Evolutionary conservation across 2,797 vertebrate species (phyloP), one percentile per base, ranked within the genome.

Genomic region (Lepilemur ruficaudatus): DNA sequence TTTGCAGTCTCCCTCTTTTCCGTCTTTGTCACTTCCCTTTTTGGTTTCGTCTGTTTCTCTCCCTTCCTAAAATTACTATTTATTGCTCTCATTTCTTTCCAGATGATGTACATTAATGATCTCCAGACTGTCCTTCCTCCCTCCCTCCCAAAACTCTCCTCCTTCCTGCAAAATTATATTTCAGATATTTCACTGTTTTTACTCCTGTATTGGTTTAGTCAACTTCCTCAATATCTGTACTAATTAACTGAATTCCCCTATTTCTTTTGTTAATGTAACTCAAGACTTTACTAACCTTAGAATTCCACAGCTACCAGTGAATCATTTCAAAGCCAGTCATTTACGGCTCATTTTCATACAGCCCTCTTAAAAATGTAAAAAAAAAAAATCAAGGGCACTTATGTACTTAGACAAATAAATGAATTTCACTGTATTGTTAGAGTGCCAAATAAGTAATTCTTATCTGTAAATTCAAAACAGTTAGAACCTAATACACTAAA

Each of bases 401-500:
- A 65, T 2, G 14, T 94, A 89, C 81, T 96, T 92, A 90, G 59
- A 3, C 38, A 88, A 14, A 94, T 48, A 95, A 67, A 83, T 88
- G 92, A 95, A 93, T 83, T 92, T 80, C 72, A 93, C 18, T 89
- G 78, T 76, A 73, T 43, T 76, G 76, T 4, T 57, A 2, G 46
- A 97, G 84, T 89, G 96, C 80, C 94, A 97, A 94, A 23, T 69
- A 59, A 80, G n/a, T 59, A 84, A 91, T 89, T 81, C 69, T 94
- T 75, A 65, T 65, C 93, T 97, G 69, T 88, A 96, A 98, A 84
- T 65, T 41, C 48, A 97, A 97, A 83, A 96, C 35, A 90, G 41
- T 93, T 76, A 65, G 72, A 55, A 80, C n/a, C 18, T 93, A 92
- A 94, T 95, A 98, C 88, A 41, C 48, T 80, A 72, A 95, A 94